Base-by-base conservation (phyloP, 2,888 invertebrate genomes). In the Ormyrus nitidulus region DNA sequence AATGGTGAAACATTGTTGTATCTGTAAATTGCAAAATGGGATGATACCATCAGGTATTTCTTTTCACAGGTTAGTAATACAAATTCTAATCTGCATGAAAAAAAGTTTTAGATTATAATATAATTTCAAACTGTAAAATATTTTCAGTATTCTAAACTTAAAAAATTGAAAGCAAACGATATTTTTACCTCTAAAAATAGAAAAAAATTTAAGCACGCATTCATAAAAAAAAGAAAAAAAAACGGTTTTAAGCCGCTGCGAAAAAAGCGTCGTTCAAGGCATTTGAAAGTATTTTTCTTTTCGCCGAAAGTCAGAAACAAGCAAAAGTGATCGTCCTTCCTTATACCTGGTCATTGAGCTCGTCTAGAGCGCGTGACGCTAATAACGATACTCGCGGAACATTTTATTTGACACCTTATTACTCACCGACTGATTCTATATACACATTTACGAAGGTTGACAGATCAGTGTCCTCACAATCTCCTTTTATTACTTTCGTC, bases 261-360 rank as follows among this genome's bases (percentile, higher is more conserved):
- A 61, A 59, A 62, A 62, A 62, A 8, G n/a, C 11, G 11, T 9
- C 5, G 2, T 7, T 64, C 49, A 48, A 64, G 64, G 48, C 49
- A n/a, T 48, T 64, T 13, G 64, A 49, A 64, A 64, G 49, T 64
- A 48, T 34, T 46, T 54, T 13, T 69, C 4, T 58, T 44, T 46
- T 13, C 11, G 11, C 13, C 4, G 34, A 72, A 73, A 61, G 6
- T 8, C 9, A 5, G 34, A 68, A 53, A 61, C 10, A 3, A 76
- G 6, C 51, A 13, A 53, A 53, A 34, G 34, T 10, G 46, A 59
- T 76, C 53, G 68, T 62, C 71, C 71, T 58, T 77, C 46, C 7
- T 77, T 51, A 51, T 44, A 70, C 44, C 48, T 59, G 71, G 64
- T 71, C 58, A 64, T 66, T 66, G 66, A 65, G 59, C 71, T n/a